phyloP scores from a whole-genome alignment of 2,797 vertebrate genomes.

The Crax fasciolata region DNA sequence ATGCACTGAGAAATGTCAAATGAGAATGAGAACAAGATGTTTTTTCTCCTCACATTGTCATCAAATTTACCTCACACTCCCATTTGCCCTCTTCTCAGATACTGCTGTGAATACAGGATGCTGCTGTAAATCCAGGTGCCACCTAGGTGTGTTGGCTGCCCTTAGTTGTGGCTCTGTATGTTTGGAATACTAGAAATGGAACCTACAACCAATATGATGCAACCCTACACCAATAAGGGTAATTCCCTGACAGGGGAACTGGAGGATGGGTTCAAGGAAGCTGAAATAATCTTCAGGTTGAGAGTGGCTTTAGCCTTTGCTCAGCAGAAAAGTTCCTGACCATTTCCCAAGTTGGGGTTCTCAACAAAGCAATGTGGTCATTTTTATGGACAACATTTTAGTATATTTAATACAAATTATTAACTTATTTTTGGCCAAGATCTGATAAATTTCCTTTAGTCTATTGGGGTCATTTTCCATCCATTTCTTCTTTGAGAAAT shows the following conservation, averaged over 20 bases:
- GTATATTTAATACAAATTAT: not conserved
- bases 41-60: not conserved
- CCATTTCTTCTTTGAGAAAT: not conserved
- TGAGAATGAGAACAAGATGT: not conserved
- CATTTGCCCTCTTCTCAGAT: not conserved
- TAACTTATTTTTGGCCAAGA: not conserved
- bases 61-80: not conserved
- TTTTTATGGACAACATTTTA: not conserved
- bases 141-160: not conserved
- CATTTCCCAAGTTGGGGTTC: not conserved
- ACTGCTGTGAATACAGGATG: not conserved
- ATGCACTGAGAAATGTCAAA: not conserved
- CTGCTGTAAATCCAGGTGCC: not conserved
- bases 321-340: not conserved
- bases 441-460: not conserved
- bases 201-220: too few relatives aligned
- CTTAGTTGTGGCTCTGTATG: not conserved
- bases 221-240: not conserved
- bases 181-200: not conserved
- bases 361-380: accelerated
- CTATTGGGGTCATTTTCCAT: not conserved
- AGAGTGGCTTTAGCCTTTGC: not conserved
- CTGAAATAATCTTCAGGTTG: not conserved
- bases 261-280: not conserved
- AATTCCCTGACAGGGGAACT: not conserved